Conservation (phyloP, 37 sponge, comb jelly and placozoan species). For the Lycopodina hypogea region DNA sequence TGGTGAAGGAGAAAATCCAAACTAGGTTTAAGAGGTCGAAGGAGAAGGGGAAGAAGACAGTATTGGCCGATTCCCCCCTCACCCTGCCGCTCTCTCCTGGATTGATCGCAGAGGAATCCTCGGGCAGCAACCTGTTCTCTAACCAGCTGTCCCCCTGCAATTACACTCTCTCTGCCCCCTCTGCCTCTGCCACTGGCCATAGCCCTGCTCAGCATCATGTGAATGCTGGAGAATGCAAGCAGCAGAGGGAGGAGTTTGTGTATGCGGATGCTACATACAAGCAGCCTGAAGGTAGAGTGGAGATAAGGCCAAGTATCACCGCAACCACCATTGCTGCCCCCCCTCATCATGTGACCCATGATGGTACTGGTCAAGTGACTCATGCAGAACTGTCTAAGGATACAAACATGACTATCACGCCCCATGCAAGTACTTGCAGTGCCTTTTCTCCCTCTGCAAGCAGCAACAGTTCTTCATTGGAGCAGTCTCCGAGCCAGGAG, state of each 20-base stretch:
- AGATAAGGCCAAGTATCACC: slow-evolving; percentile 22
- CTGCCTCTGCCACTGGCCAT: neutral
- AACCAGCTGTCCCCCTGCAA: too few species aligned
- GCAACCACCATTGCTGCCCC: slow-evolving; percentile 14
- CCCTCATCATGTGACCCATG: neutral
- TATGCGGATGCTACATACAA: neutral
- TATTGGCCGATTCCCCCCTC: neutral
- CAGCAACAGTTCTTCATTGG: too few species aligned
- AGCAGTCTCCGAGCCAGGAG: slow-evolving; percentile 9
- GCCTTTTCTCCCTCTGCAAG: too few species aligned
- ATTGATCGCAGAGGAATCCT: neutral
- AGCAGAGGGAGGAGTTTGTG: neutral
- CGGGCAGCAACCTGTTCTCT: neutral
- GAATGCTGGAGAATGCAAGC: neutral
- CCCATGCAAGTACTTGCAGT: slow-evolving; percentile 8
- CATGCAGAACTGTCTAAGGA: too few species aligned
- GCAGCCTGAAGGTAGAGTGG: neutral
- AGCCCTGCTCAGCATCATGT: too few species aligned
- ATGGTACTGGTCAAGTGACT: neutral
- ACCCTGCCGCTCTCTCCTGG: slow-evolving; percentile 1
- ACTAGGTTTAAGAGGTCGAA: slow-evolving; percentile 78
- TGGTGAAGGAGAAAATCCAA: slow-evolving; percentile 88
- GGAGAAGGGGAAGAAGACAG: slow-evolving; percentile 29
- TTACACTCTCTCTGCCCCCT: neutral
- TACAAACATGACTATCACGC: slow-evolving; percentile 1